phyloP scores from a whole-genome alignment of 2,113 vertebrate genomes.

The Corapipo altera region DNA sequence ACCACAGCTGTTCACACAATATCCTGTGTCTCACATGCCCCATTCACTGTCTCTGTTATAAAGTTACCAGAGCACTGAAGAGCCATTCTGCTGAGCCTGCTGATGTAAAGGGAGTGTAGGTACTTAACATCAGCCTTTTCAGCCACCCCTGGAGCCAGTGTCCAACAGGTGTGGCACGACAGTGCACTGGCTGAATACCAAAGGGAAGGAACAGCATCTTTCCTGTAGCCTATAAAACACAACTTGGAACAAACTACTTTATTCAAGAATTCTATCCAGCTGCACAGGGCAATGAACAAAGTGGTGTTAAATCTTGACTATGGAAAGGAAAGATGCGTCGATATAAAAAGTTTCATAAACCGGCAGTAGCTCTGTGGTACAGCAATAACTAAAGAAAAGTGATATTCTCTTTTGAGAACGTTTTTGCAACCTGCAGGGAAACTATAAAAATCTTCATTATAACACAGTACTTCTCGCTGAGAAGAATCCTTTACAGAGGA shows the following conservation, averaged over 20 bases:
- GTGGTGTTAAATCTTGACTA: not conserved
- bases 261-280: not conserved
- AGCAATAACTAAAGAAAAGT: conserved; percentile 26
- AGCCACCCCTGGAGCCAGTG: not conserved
- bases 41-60: not conserved
- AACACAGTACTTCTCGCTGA: conserved; percentile 33
- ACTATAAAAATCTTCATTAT: conserved; percentile 65
- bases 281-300: not conserved
- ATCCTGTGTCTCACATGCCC: not conserved
- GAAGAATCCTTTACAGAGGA: conserved; percentile 21
- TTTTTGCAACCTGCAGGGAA: conserved; percentile 63
- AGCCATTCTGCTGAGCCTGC: not conserved
- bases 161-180: not conserved
- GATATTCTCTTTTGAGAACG: conserved; percentile 7
- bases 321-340: not conserved
- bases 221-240: not conserved
- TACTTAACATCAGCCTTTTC: not conserved
- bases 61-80: not conserved
- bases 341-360: not conserved
- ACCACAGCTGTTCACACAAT: not conserved
- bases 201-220: not conserved
- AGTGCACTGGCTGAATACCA: not conserved
- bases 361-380: not conserved
- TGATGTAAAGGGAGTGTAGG: not conserved
- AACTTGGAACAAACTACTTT: not conserved